Evolutionary conservation across 2,113 vertebrate genomes (phyloP).

Genomic region (Oryzias melastigma): DNA sequence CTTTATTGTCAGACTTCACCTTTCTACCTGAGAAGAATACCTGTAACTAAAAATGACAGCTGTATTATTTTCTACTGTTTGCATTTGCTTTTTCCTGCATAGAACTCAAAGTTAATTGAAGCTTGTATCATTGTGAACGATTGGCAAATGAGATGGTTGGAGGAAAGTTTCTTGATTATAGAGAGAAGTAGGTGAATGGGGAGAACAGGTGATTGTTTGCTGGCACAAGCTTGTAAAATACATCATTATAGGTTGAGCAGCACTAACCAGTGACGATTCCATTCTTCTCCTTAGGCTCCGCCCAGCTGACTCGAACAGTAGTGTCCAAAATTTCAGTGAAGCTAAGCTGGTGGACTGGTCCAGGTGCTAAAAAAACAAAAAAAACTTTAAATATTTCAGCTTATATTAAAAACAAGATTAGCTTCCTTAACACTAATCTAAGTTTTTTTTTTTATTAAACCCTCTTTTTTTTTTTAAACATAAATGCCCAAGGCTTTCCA

Average conservation of each 20-base stretch:
- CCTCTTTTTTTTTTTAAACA: not conserved
- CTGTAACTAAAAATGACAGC: conserved; percentile 5
- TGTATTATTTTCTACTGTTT: not conserved
- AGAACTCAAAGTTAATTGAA: conserved; percentile 1
- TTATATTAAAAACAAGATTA: not conserved
- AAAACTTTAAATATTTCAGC: not conserved
- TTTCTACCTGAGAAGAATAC: conserved; percentile 3
- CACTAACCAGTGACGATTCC: conserved; percentile 87
- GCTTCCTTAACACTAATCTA: not conserved
- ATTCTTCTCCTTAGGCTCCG: conserved; percentile 90
- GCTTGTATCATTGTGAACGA: not conserved
- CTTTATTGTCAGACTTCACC: not conserved
- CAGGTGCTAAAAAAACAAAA: conserved; percentile 77
- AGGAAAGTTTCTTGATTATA: conserved; percentile 6
- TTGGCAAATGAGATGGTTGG: conserved; percentile 2
- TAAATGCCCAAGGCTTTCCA: not conserved
- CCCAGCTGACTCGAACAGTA: conserved; percentile 94
- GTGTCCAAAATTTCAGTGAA: conserved; percentile 97
- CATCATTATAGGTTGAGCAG: not conserved
- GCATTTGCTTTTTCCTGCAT: not conserved
- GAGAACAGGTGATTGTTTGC: not conserved
- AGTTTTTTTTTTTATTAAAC: not conserved
- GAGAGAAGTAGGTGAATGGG: not conserved
- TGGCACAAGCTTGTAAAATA: not conserved
- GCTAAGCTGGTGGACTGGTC: conserved; percentile 88